Percentiles rank a stretch among this genome's conserved stretches.
These are phyloP conservation scores for Polymixis flavicincta DNA, from an alignment of 2,888 invertebrate genomes.

Conservation along the genomic window DNA sequence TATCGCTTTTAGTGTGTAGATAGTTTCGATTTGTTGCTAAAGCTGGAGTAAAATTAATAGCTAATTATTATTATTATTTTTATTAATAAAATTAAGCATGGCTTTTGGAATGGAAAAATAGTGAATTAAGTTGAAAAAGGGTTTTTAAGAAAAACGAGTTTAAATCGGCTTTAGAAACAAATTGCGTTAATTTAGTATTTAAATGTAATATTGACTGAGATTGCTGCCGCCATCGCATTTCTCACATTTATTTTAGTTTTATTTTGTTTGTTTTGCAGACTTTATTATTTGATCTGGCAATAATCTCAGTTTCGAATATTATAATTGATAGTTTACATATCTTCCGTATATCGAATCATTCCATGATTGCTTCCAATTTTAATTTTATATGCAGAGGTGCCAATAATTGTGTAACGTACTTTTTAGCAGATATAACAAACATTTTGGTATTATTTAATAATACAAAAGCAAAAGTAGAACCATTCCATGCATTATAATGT, in stretches of 20 bases:
- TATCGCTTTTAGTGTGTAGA: conserved; percentile 83
- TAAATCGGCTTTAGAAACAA: conserved; percentile 63
- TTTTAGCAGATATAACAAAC: conserved; percentile 1
- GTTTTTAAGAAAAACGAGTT: conserved; percentile 53
- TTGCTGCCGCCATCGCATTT: conserved; percentile 67
- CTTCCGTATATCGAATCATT: conserved; percentile 82
- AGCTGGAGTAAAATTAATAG: conserved; percentile 61
- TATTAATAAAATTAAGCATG: conserved; percentile 41
- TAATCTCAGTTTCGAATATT: conserved; percentile 77
- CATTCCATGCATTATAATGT: conserved; percentile 37
- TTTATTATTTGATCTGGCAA: conserved; percentile 73
- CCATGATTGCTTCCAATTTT: conserved; percentile 84
- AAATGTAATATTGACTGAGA: conserved; percentile 71
- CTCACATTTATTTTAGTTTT: conserved; percentile 62
- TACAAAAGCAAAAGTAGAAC: conserved; percentile 8
- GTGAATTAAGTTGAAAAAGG: conserved; percentile 13
- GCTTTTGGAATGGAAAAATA: conserved; percentile 45
- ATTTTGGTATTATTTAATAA: conserved; percentile 39
- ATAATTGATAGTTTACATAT: conserved; percentile 72
- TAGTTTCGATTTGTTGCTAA: conserved; percentile 73
- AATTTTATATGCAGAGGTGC: conserved; percentile 44
- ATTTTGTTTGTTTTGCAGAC: conserved; percentile 61
- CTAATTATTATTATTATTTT: conserved; percentile 41
- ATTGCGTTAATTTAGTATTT: conserved; percentile 65
- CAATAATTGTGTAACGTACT: background rate